These are phyloP conservation scores for Panulirus ornatus DNA, from an alignment of 1,140 invertebrate genomes.

Conservation along the genomic window DNA sequence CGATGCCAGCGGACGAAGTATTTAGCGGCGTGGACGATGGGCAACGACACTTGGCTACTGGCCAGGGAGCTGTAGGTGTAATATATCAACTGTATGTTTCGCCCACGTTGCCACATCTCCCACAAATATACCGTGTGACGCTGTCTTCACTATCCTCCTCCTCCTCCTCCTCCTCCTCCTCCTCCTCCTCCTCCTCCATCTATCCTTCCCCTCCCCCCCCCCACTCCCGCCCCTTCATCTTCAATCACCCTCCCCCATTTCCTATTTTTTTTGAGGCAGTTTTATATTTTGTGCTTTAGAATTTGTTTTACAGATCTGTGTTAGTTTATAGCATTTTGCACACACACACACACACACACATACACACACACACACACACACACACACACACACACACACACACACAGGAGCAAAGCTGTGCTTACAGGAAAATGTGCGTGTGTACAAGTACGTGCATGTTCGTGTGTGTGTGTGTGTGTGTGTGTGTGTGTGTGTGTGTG, in stretches of 20 bases:
- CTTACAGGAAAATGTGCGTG: neutral
- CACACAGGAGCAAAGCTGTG: neutral
- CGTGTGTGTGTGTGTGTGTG: neutral
- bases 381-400: no score
- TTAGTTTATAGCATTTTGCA: no score
- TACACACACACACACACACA: neutral
- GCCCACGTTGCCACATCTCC: slow-evolving; percentile 50
- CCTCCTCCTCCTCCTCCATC: no score
- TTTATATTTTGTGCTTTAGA: no score
- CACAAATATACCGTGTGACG: neutral
- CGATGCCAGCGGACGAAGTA: slow-evolving; percentile 12
- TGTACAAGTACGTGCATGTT: neutral
- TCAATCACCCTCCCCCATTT: no score
- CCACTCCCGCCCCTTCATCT: neutral
- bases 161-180: no score
- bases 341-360: neutral
- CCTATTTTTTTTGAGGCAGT: no score
- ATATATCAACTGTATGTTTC: slow-evolving; percentile 62
- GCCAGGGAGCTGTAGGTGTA: slow-evolving; percentile 58
- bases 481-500: neutral
- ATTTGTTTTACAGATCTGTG: no score
- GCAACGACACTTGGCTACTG: slow-evolving; percentile 29
- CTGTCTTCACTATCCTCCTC: no score
- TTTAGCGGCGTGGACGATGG: slow-evolving; percentile 8
- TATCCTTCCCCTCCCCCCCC: no score